Evolutionary conservation across 2,797 vertebrate species (phyloP), one percentile per base, ranked within the genome.

Genomic region (Falco cherrug): DNA sequence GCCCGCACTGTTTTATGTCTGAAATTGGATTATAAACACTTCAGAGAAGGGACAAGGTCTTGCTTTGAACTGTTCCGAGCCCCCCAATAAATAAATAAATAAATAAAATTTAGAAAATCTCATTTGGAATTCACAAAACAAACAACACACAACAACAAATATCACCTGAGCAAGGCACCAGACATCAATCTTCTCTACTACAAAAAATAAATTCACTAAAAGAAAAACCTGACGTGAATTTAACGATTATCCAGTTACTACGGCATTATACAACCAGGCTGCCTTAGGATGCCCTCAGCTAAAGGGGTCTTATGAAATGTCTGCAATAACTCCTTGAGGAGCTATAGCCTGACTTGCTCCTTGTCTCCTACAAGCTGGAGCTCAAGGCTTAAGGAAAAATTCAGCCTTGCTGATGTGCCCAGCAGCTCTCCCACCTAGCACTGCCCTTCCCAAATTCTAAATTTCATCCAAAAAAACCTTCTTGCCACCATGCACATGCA

Each of bases 31-130:
- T 92, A 39, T 6, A 93, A 94, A 96, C 90, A 82, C 63, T 75
- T n/a, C 78, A 84, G 89, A 85, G 75, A 93, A 90, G 92, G 95
- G 95, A 96, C 93, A 89, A 51, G 37, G 67, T 71, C 92, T 94
- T 3, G 17, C 92, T 96, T 97, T 96, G 95, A 94, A 92, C 90
- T 74, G 11, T 10, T 25, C 28, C 1, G 39, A 93, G 82, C 41
- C 15, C 41, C 41, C 41, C 41, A 13, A 53, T 47, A 71, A 14
- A 5, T 3, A 11, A 11, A 28, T 10, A 28, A 13, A 14, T 12
- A 26, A 39, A 2, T 6, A 16, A 6, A 9, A 43, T 16, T 13
- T 4, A 16, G 24, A 22, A 51, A 8, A 39, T 9, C 84, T 96
- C 81, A 41, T 96, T 91, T 78, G 15, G 56, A 45, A 92, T 92